phyloP scores from a whole-genome alignment of 2,113 vertebrate species.

The Corythaixoides concolor region DNA sequence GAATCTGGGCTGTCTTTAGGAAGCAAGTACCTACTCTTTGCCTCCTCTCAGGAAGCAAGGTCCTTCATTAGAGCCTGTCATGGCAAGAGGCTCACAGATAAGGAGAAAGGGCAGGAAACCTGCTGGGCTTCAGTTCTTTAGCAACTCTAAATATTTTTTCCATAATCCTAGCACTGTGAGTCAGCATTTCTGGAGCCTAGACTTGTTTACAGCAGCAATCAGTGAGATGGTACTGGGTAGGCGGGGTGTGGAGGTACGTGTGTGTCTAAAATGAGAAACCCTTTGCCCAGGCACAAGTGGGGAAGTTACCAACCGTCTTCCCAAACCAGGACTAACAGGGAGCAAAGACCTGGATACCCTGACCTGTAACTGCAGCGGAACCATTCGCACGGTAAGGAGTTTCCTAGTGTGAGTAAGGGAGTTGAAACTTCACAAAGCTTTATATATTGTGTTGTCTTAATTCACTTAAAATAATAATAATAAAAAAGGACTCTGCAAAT shows the following conservation, averaged over 20 bases:
- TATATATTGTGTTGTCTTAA: not conserved
- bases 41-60: constrained; percentile 18
- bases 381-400: not conserved
- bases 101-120: constrained; percentile 34
- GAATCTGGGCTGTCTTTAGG: constrained; percentile 38
- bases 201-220: constrained; percentile 21
- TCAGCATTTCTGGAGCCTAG: constrained; percentile 51
- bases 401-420: not conserved
- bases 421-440: not conserved
- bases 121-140: constrained; percentile 4
- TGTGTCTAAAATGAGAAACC: constrained; percentile 3
- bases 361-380: not conserved
- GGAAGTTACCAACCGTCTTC: not conserved
- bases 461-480: not conserved
- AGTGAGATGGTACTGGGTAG: not conserved
- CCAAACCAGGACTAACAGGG: not conserved
- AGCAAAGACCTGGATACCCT: not conserved
- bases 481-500: not conserved
- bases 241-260: not conserved
- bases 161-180: not conserved
- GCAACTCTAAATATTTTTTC: constrained; percentile 10
- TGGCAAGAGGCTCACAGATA: constrained; percentile 25
- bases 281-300: not conserved
- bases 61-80: not conserved
- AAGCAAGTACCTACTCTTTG: constrained; percentile 8